Evolutionary conservation across 2,888 invertebrate species (phyloP), one percentile per base, ranked within the genome.

Genomic region (Drosophila anomelani): DNA sequence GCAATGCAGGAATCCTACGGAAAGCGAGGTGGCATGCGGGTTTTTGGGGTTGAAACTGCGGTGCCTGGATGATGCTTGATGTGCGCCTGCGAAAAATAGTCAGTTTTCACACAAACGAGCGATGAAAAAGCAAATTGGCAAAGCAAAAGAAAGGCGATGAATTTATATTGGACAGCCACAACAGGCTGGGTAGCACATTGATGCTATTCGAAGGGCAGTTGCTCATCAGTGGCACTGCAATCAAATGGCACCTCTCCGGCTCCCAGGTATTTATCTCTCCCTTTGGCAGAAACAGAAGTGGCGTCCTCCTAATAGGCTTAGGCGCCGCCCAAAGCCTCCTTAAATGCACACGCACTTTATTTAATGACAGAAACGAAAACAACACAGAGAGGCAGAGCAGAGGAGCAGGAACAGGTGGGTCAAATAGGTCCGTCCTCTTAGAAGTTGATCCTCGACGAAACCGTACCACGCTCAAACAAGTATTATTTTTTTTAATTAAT

Each of bases 271-370:
- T 23, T 10, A 34, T 12, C 29, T 10, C 36, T 36, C n/a, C 38
- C 17, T 12, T 6, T 0, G 15, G 32, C 12, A 26, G 12, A 9
- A 38, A 6, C 26, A 20, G 6, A 39, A 23, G 34, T 46, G 34
- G 49, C 32, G 34, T 39, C 46, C 71, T 41, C 38, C 54, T 87
- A 87, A 83, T 79, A 75, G 75, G 83, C 82, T 85, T 87, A 85
- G 56, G 17, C 39, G 51, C 63, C 44, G 34, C 60, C 57, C 43
- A 79, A 74, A 85, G 81, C 57, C 47, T 75, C 76, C 78, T 81
- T 78, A 81, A 84, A 79, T 85, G 79, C 79, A 85, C 75, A 85
- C 78, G 75, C 72, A 69, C 76, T 87, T 87, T 71, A 75, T 79
- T 81, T 79, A 79, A 84, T 73, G 87, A 72, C 79, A 75, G 60